Base-by-base conservation (phyloP, 2,797 vertebrate genomes). In the Semotilus atromaculatus region DNA sequence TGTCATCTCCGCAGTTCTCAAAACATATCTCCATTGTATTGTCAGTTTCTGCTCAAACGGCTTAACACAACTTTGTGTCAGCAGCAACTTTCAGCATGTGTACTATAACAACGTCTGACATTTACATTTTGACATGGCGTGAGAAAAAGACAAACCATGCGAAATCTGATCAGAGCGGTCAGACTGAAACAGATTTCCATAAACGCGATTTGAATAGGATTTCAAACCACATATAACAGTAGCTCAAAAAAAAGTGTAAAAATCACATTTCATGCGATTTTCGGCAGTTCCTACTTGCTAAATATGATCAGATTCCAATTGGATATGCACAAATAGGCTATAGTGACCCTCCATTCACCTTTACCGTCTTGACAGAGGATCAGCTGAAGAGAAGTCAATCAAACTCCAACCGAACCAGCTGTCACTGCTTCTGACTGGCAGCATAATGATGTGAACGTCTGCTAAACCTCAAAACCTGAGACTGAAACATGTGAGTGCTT, bases 371-470 rank as follows among this genome's bases (percentile, higher is more conserved):
- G 26, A 64, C 62, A 31, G 7, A 62, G 26, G 60, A 62, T 62
- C 60, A 31, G 13, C 60, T 31, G 14, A 7, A 62, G 26, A 62
- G 7, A 31, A 64, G 29, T 64, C 16, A 64, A 18, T 64, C 62
- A 64, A 64, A 31, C 62, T 64, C 29, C 29, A 62, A 29, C 60
- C 60, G 29, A 62, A 62, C 36, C 21, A 36, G 67, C 53, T 53
- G 55, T 48, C 53, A 40, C 26, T 26, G 36, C 9, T 14, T 62
- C 64, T 8, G 18, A 76, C 16, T 64, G 51, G 58, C 67, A 75
- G 43, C 7, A 31, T 76, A 62, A 84, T 79, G 66, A 70, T n/a
- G 66, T 34, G 51, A 62, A 43, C 62, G 83, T 60, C 26, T 60
- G 21, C 38, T 77, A 78, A 34, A 78, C 19, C 13, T 75, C 16